Evolutionary conservation across 2,113 vertebrate genomes (phyloP).

Genomic region (Progne subis): DNA sequence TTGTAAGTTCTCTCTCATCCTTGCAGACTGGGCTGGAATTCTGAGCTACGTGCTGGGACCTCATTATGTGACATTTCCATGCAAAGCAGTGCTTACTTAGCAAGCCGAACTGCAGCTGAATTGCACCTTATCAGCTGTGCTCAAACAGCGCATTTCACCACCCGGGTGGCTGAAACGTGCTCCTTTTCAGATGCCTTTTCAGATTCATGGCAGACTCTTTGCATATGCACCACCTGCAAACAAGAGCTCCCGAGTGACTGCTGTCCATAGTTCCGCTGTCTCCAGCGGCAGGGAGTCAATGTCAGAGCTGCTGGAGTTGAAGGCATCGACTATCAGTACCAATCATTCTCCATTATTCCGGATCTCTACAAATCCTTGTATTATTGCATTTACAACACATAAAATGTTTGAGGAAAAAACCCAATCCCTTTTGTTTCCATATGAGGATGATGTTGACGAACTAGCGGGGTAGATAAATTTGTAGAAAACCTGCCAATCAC

Average conservation of each 20-base stretch:
- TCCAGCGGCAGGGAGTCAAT: background rate
- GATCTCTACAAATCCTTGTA: background rate
- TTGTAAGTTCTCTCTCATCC: background rate
- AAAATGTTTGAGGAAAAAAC: background rate
- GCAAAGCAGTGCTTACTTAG: background rate
- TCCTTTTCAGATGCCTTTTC: conserved; percentile 17
- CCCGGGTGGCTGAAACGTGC: background rate
- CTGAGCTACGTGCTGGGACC: background rate
- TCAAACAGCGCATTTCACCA: background rate
- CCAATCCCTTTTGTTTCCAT: background rate
- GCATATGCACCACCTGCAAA: background rate
- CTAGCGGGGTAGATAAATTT: background rate
- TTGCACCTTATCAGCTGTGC: background rate
- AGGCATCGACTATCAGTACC: background rate
- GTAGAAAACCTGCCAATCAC: background rate
- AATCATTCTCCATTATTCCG: background rate
- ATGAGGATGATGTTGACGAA: background rate
- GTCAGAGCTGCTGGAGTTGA: background rate
- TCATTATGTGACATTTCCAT: background rate
- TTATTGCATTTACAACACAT: background rate
- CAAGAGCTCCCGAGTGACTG: background rate
- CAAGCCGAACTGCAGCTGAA: background rate
- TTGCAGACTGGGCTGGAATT: background rate
- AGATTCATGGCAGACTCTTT: background rate
- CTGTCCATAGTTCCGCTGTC: background rate